Evolutionary conservation across 2,888 invertebrate species (phyloP), one percentile per base, ranked within the genome.

Genomic region (Drosophila mettleri): DNA sequence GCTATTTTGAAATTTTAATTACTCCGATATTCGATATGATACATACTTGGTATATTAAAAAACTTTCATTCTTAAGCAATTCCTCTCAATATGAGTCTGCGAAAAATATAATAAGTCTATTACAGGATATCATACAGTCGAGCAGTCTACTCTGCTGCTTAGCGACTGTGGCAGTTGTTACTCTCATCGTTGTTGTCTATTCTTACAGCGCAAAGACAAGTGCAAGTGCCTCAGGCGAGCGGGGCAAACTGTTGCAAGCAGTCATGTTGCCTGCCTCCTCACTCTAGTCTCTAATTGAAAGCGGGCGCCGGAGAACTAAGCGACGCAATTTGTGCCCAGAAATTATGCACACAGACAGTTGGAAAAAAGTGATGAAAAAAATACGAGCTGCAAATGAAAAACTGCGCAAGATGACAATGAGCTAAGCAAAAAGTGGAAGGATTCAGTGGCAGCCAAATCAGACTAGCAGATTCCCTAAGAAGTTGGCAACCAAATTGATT

Each of bases 161-260:
- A 4, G 4, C n/a, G 4, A 24, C 10, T 2, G 10, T 46, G 1
- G 8, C 46, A 46, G 14, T 31, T 29, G 46, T n/a, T 48, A 9
- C 31, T 20, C 18, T 14, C 29, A 10, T 29, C 16, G 31, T 27
- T 43, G 10, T 61, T 46, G 29, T 62, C 61, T 38, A 38, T 48
- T 39, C 33, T 24, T 65, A 59, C 69, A 73, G 71, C 75, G 69
- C 27, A 77, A 70, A 73, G 84, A 73, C 70, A 80, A 80, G 76
- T 53, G 64, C 72, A 57, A 55, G 52, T 49, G 78, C 73, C 62
- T 48, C 6, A 49, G 64, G 82, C 53, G 29, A 43, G 51, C 45
- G 68, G 38, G 38, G 60, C 79, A 74, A 83, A 74, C 82, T 80
- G 80, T 83, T 80, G 81, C 83, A 66, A 57, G 80, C 80, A 69